These are phyloP conservation scores for Piprites chloris DNA, from an alignment of 2,113 vertebrate genomes.

Conservation along the genomic window DNA sequence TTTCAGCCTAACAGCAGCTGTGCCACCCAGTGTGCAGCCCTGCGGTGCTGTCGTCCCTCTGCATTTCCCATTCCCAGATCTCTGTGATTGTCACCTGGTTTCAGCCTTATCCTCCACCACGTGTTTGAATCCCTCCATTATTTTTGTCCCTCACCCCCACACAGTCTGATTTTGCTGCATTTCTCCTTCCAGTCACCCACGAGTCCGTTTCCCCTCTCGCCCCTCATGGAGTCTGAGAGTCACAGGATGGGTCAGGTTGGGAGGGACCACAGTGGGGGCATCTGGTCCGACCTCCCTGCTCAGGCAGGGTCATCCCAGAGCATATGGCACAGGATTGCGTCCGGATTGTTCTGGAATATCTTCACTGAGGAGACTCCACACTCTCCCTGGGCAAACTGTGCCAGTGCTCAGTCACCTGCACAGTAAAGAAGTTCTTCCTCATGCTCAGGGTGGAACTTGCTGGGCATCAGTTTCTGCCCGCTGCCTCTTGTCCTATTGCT, in stretches of 20 bases:
- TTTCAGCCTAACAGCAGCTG: rapidly evolving
- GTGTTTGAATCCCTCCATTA: not conserved
- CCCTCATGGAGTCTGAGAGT: not conserved
- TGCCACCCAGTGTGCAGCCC: not conserved
- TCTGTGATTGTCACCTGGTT: not conserved
- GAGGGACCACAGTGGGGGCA: not conserved
- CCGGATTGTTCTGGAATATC: not conserved
- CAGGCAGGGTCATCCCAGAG: not conserved
- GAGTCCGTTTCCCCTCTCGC: rapidly evolving
- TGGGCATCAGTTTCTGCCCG: not conserved
- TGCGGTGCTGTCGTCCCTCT: not conserved
- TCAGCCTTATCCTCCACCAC: not conserved
- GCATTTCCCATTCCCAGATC: not conserved
- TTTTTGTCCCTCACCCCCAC: not conserved
- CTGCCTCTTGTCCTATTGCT: not conserved
- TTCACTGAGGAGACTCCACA: not conserved
- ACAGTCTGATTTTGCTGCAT: not conserved
- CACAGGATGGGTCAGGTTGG: too few species aligned
- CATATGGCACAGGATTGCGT: not conserved
- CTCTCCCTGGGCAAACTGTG: not conserved
- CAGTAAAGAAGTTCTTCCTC: not conserved
- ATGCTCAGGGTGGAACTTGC: not conserved
- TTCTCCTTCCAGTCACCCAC: not conserved
- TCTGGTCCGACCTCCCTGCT: not conserved
- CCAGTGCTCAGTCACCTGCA: not conserved